phyloP scores from a whole-genome alignment of 2,888 invertebrate genomes.

The Synergus laeviventris region DNA sequence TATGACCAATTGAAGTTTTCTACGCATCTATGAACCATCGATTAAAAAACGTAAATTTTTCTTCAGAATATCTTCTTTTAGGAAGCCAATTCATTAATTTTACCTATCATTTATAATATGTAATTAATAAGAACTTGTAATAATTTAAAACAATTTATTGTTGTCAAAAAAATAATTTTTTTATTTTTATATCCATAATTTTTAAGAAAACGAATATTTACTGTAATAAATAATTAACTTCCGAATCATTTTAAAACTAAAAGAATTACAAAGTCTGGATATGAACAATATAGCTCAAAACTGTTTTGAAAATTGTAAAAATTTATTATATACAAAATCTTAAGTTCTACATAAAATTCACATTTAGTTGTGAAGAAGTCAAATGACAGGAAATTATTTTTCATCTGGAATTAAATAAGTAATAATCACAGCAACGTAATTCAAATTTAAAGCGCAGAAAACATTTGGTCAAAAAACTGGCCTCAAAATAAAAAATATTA shows the following conservation, averaged over 20 bases:
- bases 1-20: not conserved
- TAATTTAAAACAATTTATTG: not conserved
- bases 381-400: not conserved
- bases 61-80: not conserved
- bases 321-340: conserved; percentile 36
- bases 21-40: not conserved
- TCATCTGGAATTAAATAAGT: not conserved
- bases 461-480: not conserved
- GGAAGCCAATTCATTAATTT: not conserved
- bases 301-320: conserved; percentile 24
- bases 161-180: not conserved
- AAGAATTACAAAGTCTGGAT: not conserved
- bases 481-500: not conserved
- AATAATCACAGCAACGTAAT: not conserved
- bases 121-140: not conserved
- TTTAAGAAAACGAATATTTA: no score
- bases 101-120: not conserved
- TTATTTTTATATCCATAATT: not conserved
- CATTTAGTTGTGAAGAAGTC: conserved; percentile 9
- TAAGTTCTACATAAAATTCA: conserved; percentile 32
- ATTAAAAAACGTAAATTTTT: not conserved
- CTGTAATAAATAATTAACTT: not conserved
- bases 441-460: not conserved
- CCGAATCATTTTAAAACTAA: not conserved
- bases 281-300: not conserved